These are phyloP conservation scores for Heterotis niloticus DNA, from an alignment of 2,113 vertebrate genomes.

Conservation along the genomic window DNA sequence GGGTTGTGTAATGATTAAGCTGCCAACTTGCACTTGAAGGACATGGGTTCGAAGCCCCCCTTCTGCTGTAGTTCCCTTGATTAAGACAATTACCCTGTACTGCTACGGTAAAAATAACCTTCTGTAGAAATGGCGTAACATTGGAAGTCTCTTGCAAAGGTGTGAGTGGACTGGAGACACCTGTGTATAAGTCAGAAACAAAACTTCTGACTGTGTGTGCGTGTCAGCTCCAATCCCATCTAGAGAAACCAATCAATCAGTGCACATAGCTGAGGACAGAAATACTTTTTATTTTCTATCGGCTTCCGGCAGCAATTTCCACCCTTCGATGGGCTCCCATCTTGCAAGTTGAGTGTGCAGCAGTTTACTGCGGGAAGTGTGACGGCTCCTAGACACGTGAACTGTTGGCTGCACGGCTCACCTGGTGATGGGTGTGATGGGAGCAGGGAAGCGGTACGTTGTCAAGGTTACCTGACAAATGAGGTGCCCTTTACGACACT, in stretches of 20 bases:
- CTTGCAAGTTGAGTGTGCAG: not conserved
- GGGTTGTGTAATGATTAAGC: too few relatives aligned
- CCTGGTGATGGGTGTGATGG: slow-evolving; percentile 31
- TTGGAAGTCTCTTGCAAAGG: too few relatives aligned
- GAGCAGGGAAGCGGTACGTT: slow-evolving; percentile 35
- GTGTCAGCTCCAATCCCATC: not conserved
- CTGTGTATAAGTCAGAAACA: too few relatives aligned
- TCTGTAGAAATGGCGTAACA: too few relatives aligned
- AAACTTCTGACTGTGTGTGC: not conserved
- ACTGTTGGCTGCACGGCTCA: slow-evolving; percentile 34
- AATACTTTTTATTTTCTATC: not conserved
- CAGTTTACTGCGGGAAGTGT: slow-evolving; percentile 28
- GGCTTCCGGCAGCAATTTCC: not conserved
- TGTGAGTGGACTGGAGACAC: too few relatives aligned
- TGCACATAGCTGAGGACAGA: not conserved
- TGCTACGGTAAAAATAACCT: not conserved
- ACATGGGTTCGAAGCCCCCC: too few relatives aligned
- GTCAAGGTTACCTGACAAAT: slow-evolving; percentile 50
- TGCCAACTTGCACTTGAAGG: too few relatives aligned
- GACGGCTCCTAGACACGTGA: slow-evolving; percentile 38
- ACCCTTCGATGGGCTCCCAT: not conserved
- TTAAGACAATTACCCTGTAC: not conserved
- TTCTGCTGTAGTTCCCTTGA: too few relatives aligned
- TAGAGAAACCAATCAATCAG: not conserved
- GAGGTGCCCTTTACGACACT: slow-evolving; percentile 30